Base-by-base conservation (phyloP, 2,113 vertebrate genomes). In the Panthera leo region DNA sequence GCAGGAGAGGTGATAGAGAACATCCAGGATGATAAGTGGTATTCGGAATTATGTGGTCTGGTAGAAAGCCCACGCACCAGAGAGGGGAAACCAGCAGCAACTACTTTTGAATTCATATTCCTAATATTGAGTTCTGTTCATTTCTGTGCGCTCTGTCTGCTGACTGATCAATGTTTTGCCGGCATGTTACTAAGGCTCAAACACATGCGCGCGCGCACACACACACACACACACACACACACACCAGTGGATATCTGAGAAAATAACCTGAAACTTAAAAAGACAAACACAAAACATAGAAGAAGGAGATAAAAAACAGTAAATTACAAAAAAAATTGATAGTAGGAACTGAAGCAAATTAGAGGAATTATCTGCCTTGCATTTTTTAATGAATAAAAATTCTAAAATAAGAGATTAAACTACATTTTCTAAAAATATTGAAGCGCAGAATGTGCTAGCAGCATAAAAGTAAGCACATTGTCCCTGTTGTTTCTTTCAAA, bases 171-270 rank as follows among this genome's bases (percentile, higher is more conserved):
- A 0, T 61, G 68, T 93, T 68, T 34, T 34, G 5, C 34, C 23
- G 21, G 5, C n/a, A 1, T 18, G 14, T 2, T 55, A 16, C 13
- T 85, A 42, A 84, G 25, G 18, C n/a, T 92, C 9, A 36, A 45
- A 45, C 45, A 2, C 45, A 2, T 8, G 6, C 45, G 4, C 1
- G 42, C 5, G 42, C 5, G 1, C 5, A 0, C 7, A 14, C 11
- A 2, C 25, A 63, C 13, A 58, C 1, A 55, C 0, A n/a, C 36
- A 53, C 0, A 80, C 3, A 55, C 8, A n/a, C 45, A 53, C 12
- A 82, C 1, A 83, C 45, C 16, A 67, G 1, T 0, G 23, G 7
- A 34, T 92, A 75, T 23, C 21, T 25, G 36, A 23, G 31, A 61
- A 55, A 83, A 80, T 55, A 63, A 84, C 86, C 36, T 75, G 19